Conservation (phyloP, 2,113 vertebrate genomes). For the Scortum barcoo region DNA sequence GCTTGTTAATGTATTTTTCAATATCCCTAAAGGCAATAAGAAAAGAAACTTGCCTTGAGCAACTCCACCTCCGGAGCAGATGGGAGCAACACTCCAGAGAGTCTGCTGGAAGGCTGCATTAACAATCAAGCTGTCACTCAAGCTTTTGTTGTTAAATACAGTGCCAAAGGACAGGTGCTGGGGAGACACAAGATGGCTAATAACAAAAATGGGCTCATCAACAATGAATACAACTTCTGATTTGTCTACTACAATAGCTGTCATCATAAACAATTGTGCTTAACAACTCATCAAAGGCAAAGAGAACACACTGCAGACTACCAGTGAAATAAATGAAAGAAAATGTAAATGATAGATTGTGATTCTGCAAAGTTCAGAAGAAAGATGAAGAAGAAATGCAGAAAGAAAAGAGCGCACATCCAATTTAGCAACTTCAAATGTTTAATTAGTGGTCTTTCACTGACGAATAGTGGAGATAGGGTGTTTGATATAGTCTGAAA, state of each 20-base stretch:
- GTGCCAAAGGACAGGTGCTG: slow-evolving; percentile 92
- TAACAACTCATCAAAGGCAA: slow-evolving; percentile 25
- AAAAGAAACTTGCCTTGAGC: slow-evolving; percentile 88
- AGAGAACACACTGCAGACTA: not conserved
- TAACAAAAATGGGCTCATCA: slow-evolving; percentile 31
- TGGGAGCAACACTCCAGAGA: slow-evolving; percentile 94
- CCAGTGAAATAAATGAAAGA: not conserved
- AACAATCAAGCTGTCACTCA: slow-evolving; percentile 86
- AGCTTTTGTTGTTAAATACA: slow-evolving; percentile 67
- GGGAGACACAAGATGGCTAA: slow-evolving; percentile 28
- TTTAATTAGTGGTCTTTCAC: not conserved
- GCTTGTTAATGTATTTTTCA: slow-evolving; percentile 13
- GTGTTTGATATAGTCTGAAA: not conserved
- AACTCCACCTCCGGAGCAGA: slow-evolving; percentile 91
- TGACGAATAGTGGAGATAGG: not conserved
- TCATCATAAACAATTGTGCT: slow-evolving; percentile 35
- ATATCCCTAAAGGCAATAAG: slow-evolving; percentile 5
- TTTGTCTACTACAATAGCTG: slow-evolving; percentile 22
- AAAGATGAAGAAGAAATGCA: not conserved
- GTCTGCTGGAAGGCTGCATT: slow-evolving; percentile 96
- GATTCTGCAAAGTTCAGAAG: not conserved
- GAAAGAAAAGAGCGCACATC: not conserved
- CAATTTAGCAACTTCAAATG: not conserved
- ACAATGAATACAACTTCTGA: slow-evolving; percentile 37
- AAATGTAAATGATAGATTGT: not conserved